A percentile compares a stretch with the other conserved stretches of the same genome.
phyloP scores from a whole-genome alignment of 2,888 invertebrate genomes.

The Clostera curtula region DNA sequence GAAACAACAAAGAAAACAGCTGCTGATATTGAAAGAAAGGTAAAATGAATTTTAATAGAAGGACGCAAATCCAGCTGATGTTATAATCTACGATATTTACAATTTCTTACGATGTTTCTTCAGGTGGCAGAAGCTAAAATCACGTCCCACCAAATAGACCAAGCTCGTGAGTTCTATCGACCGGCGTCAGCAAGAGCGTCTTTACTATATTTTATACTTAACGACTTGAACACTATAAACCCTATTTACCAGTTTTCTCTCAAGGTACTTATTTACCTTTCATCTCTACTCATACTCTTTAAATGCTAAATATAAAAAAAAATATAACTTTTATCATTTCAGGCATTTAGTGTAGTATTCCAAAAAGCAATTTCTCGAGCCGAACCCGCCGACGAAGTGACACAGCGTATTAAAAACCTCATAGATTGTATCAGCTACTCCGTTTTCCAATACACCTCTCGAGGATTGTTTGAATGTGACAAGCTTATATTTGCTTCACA shows the following conservation, averaged over 20 bases:
- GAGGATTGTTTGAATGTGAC: constrained; percentile 96
- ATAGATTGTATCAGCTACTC: constrained; percentile 96
- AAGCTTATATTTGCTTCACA: constrained; percentile 97
- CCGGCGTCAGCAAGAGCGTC: constrained; percentile 95
- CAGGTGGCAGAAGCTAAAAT: constrained; percentile 90
- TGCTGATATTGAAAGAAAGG: constrained; percentile 95
- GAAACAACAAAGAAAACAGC: constrained; percentile 97
- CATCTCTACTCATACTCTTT: neutral
- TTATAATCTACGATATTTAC: neutral
- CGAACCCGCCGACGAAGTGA: constrained; percentile 86
- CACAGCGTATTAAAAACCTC: constrained; percentile 86
- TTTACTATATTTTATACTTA: constrained; percentile 94
- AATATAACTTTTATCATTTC: constrained; percentile 18
- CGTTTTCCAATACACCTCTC: constrained; percentile 94
- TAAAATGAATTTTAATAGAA: constrained; percentile 17
- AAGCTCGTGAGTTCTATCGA: constrained; percentile 91
- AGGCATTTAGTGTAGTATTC: constrained; percentile 98
- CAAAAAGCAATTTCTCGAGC: constrained; percentile 96
- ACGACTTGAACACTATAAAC: constrained; percentile 96
- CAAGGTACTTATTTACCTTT: constrained; percentile 75
- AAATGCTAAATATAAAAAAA: neutral
- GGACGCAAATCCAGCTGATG: neutral
- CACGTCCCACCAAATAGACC: constrained; percentile 94
- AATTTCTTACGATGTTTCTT: constrained; percentile 7
- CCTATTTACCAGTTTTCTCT: constrained; percentile 98